Percentiles rank a stretch among this genome's conserved stretches.
Conservation (phyloP, 2,113 vertebrate genomes). For the Antigone vipio region DNA sequence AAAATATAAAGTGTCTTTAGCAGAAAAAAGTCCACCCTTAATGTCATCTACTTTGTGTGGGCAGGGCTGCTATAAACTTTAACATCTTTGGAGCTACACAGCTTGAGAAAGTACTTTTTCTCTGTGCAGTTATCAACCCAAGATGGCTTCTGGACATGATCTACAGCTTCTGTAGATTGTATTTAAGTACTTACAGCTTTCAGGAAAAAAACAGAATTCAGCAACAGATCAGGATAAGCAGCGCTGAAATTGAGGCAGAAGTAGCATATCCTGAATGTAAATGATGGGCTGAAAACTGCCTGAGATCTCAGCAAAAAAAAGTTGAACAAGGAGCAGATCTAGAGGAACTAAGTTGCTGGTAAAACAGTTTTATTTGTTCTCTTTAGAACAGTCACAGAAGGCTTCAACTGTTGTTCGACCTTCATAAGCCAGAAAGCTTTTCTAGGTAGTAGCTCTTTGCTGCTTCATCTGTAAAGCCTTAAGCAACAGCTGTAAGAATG, state of each 20-base stretch:
- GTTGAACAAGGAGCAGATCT: background rate
- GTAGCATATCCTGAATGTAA: background rate
- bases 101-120: background rate
- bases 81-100: background rate
- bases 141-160: background rate
- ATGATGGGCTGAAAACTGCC: background rate
- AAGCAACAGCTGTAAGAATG: background rate
- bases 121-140: background rate
- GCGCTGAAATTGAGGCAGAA: background rate
- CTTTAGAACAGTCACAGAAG: background rate
- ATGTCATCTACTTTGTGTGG: background rate
- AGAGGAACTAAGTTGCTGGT: background rate
- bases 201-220: background rate
- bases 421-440: background rate
- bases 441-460: background rate
- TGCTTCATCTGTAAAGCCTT: background rate
- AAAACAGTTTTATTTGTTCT: background rate
- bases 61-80: background rate
- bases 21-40: background rate
- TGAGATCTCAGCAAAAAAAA: background rate
- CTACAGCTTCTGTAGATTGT: background rate
- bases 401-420: background rate
- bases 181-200: background rate
- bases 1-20: background rate
- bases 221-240: background rate